phyloP scores from a whole-genome alignment of 1,140 invertebrate genomes.

The Sipha flava region DNA sequence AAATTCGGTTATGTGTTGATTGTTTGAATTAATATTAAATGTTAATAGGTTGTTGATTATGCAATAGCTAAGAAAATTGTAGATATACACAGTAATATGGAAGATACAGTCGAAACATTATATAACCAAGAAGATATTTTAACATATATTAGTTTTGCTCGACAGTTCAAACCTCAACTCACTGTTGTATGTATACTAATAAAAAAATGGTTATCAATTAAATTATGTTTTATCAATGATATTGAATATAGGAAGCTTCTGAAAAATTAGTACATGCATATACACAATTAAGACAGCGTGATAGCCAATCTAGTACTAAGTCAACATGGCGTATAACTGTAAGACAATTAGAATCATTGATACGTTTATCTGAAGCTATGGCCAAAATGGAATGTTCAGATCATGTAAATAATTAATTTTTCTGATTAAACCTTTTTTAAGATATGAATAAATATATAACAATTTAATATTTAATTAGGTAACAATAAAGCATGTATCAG shows the following conservation, averaged over 20 bases:
- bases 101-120: slow-evolving; percentile 63
- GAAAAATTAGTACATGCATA: slow-evolving; percentile 85
- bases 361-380: slow-evolving; percentile 91
- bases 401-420: slow-evolving; percentile 51
- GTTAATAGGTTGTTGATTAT: slow-evolving; percentile 39
- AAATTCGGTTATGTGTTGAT: not conserved
- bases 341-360: slow-evolving; percentile 96
- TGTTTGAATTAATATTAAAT: not conserved
- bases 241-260: slow-evolving; percentile 57
- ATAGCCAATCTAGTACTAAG: slow-evolving; percentile 57
- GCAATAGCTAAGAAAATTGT: slow-evolving; percentile 88
- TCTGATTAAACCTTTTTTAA: not conserved
- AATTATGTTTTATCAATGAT: not conserved
- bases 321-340: slow-evolving; percentile 94
- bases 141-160: slow-evolving; percentile 91
- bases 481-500: slow-evolving; percentile 76
- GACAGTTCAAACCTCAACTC: slow-evolving; percentile 91
- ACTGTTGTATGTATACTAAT: slow-evolving; percentile 47
- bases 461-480: slow-evolving; percentile 44
- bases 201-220: not conserved
- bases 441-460: not conserved
- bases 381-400: slow-evolving; percentile 92
- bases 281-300: slow-evolving; percentile 72
- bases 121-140: slow-evolving; percentile 82
- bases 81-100: slow-evolving; percentile 77